phyloP scores from a whole-genome alignment of 2,797 vertebrate genomes.

The Adrianichthys oophorus region DNA sequence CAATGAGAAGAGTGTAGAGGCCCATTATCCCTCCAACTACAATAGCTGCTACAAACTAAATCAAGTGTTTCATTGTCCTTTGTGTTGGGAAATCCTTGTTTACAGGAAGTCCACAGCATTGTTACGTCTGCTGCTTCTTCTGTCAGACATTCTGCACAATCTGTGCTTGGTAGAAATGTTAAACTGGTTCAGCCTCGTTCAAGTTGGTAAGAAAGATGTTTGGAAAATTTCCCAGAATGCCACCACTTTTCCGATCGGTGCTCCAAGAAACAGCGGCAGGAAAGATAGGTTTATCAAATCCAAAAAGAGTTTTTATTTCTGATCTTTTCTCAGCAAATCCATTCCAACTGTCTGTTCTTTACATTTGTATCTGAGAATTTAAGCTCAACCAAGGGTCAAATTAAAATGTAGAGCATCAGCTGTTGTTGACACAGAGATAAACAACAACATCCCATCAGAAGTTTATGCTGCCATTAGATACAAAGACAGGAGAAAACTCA shows the following conservation, averaged over 20 bases:
- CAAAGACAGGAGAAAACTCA: neutral
- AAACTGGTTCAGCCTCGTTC: constrained; percentile 48
- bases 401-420: neutral
- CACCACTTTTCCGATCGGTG: constrained; percentile 6
- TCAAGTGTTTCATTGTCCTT: constrained; percentile 17
- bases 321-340: neutral
- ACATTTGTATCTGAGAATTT: neutral
- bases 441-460: neutral
- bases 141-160: constrained; percentile 22
- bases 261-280: constrained; percentile 18
- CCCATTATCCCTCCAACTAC: constrained; percentile 38
- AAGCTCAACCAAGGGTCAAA: neutral
- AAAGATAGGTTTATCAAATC: constrained; percentile 4
- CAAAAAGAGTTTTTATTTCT: constrained; percentile 5
- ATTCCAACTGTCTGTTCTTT: neutral
- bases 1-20: constrained; percentile 1
- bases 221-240: constrained; percentile 54
- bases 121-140: constrained; percentile 46
- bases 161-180: constrained; percentile 7
- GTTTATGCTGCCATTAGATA: neutral
- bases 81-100: constrained; percentile 26
- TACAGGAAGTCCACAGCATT: constrained; percentile 23
- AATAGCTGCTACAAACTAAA: constrained; percentile 36
- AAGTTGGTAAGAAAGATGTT: constrained; percentile 41
- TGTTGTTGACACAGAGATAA: neutral